Conservation (phyloP, 2,888 invertebrate species). For the Xanthia icteritia region DNA sequence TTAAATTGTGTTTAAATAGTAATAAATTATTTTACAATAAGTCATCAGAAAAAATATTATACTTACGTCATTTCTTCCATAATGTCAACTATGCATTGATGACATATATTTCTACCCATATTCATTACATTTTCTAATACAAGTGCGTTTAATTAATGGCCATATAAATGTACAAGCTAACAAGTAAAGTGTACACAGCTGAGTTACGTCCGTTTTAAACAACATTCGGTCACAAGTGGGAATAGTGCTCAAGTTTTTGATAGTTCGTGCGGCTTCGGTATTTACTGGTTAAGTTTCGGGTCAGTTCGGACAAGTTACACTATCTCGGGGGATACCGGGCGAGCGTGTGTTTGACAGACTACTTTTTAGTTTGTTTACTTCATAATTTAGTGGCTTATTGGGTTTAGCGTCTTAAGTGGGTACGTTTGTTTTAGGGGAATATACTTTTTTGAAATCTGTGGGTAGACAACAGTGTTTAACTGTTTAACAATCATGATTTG, state of each 20-base stretch:
- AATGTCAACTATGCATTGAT: neutral
- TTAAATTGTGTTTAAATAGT: neutral
- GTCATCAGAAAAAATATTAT: neutral
- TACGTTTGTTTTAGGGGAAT: neutral
- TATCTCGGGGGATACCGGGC: slow-evolving; percentile 76
- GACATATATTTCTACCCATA: neutral
- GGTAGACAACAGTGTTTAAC: too few species aligned
- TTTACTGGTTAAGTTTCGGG: slow-evolving; percentile 89
- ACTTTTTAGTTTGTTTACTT: slow-evolving; percentile 63
- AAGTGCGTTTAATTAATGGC: slow-evolving; percentile 41
- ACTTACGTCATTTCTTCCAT: neutral
- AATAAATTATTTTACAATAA: neutral
- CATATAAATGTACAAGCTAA: slow-evolving; percentile 68
- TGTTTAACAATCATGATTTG: too few species aligned
- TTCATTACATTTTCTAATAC: neutral
- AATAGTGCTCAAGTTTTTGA: slow-evolving; percentile 88
- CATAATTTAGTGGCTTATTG: slow-evolving; percentile 58
- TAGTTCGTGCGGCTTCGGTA: slow-evolving; percentile 88
- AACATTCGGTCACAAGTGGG: slow-evolving; percentile 84
- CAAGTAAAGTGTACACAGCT: slow-evolving; percentile 72
- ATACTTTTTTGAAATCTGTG: too few species aligned
- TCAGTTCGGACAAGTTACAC: slow-evolving; percentile 81
- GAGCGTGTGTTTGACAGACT: slow-evolving; percentile 66
- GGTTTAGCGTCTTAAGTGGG: slow-evolving; percentile 11
- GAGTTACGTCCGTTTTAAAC: slow-evolving; percentile 78